Percentiles rank a stretch among this genome's conserved stretches.
These are phyloP conservation scores for Drosophila bunnanda DNA, from an alignment of 2,888 invertebrate genomes.

Conservation along the genomic window DNA sequence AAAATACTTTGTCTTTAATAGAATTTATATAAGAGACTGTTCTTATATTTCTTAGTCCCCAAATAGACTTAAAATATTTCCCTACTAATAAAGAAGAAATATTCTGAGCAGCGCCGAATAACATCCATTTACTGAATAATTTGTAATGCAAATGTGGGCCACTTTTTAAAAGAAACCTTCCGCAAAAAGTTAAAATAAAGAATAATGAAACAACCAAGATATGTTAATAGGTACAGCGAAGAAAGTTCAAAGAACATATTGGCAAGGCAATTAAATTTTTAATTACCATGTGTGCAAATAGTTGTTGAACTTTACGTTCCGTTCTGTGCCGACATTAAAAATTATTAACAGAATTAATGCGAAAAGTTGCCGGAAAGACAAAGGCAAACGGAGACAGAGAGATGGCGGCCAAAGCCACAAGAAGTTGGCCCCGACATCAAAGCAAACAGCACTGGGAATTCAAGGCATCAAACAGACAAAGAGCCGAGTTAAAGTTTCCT, in stretches of 20 bases:
- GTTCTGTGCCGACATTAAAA: constrained; percentile 64
- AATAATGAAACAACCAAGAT: background rate
- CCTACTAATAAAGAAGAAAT: background rate
- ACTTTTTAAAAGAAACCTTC: background rate
- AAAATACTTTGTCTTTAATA: background rate
- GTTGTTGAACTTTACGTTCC: constrained; percentile 55
- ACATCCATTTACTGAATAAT: constrained; percentile 38
- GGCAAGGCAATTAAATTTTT: constrained; percentile 75
- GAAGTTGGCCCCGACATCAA: constrained; percentile 59
- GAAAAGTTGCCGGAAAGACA: constrained; percentile 59
- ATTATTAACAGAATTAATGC: constrained; percentile 78
- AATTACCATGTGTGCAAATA: constrained; percentile 68
- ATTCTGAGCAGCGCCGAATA: background rate
- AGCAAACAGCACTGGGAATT: constrained; percentile 57
- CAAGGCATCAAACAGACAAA: constrained; percentile 55
- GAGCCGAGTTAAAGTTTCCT: constrained; percentile 52
- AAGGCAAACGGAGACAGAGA: constrained; percentile 34
- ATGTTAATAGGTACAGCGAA: constrained; percentile 2
- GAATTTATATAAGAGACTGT: background rate
- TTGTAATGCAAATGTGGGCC: constrained; percentile 63
- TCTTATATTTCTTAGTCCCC: too few species aligned
- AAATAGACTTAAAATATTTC: background rate
- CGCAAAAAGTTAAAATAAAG: constrained; percentile 9
- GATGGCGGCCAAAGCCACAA: constrained; percentile 39
- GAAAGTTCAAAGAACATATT: constrained; percentile 55